Evolutionary conservation across 2,797 vertebrate species (phyloP), one percentile per base, ranked within the genome.

Genomic region (Fratercula arctica): DNA sequence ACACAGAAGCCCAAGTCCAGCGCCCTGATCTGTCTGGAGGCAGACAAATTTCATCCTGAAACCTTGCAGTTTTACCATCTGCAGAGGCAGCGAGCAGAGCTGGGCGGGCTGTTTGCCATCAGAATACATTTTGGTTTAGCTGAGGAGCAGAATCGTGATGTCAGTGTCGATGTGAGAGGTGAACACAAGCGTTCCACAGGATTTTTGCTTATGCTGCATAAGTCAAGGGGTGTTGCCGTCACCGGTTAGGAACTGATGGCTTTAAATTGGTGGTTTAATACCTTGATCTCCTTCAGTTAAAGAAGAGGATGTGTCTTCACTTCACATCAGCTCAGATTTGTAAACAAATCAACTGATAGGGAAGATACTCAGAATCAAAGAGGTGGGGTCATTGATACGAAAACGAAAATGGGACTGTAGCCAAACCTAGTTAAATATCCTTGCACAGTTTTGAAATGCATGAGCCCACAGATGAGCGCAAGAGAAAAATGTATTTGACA

Each of bases 41-140:
- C 85, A 95, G 92, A 93, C 83, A 95, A 89, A 88, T 86, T 92
- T 94, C 92, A 90, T 96, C 90, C 91, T 88, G 95, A 96, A 96
- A 94, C 93, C 93, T 97, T 96, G 94, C 95, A 96, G 93, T 97
- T 95, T 87, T 92, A 96, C 82, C 95, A 96, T 95, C 94, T 97
- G 96, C 95, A 96, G 78, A 94, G 96, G 90, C 90, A 96, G 96
- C 3, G 50, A 96, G 93, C 85, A 72, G 96, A 94, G 89, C 85
- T 83, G 92, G 87, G 91, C 5, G 39, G 95, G 95, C 92, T 96
- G 95, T 95, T 96, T 96, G 95, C 92, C 96, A 97, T 96, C 96
- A 97, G 92, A 96, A 96, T 74, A 79, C 41, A 67, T 87, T 95
- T 72, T 92, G 81, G 64, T 89, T 96, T 94, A 96, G 96, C 75